Evolutionary conservation across 2,113 vertebrate species (phyloP), one percentile per base, ranked within the genome.

Genomic region (Pelvicachromis taeniatus): DNA sequence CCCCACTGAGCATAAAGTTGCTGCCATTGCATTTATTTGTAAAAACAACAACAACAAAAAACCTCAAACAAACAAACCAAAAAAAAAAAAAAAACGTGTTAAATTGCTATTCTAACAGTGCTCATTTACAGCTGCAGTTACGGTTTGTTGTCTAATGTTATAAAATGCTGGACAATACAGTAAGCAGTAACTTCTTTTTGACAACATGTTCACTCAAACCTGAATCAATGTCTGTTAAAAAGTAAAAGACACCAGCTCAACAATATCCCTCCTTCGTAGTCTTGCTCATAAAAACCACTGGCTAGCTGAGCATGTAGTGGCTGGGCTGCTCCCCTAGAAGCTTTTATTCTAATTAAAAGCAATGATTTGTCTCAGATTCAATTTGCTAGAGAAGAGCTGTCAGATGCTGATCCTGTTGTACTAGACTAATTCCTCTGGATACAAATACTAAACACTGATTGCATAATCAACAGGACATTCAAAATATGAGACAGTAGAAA

Each of bases 271-370:
- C 56, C 77, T 81, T 63, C 82, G 77, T 81, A 19, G 19, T 91
- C 90, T 86, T 79, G 6, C 89, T 87, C 92, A 91, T 95, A 85
- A 95, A 96, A 94, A 92, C 93, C 94, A 85, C 50, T 68, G 33
- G 80, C 79, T 31, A 33, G 82, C 87, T 87, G 61, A 92, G 52
- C 80, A 87, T 79, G 52, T 52, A 79, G 79, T 87, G 85, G 87
- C 86, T 73, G 89, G 92, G 90, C 77, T 78, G 90, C 88, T 86
- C 95, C 95, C 93, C 85, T 95, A 86, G 38, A 94, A 89, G 96
- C 95, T 97, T 97, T 97, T 95, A 97, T 96, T 96, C 95, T 97
- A 97, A 98, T 97, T 97, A 97, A 97, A 97, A 95, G 90, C 95
- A 96, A 96, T 93, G 92, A 96, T 96, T 97, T 95, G 93, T 94